Conservation (phyloP, 1,140 invertebrate genomes). For the Diorhabda elongata region DNA sequence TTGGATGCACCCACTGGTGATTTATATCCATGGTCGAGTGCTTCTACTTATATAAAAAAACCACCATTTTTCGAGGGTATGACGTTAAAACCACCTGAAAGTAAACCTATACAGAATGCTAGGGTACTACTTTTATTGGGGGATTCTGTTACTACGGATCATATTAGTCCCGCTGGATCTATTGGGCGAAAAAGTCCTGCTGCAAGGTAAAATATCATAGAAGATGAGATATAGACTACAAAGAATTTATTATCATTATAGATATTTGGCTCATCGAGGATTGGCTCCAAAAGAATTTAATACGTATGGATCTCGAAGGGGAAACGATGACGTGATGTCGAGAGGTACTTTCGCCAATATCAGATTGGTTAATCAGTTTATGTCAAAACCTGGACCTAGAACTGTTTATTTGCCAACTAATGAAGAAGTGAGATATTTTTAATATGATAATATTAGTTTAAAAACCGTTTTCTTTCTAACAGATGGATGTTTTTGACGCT, state of each 20-base stretch:
- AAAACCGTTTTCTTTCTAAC: slow-evolving; percentile 12
- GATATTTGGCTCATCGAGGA: not conserved
- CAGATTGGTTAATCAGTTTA: not conserved
- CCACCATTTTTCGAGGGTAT: slow-evolving; percentile 91
- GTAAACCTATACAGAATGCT: slow-evolving; percentile 60
- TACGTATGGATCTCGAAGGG: not conserved
- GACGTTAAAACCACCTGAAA: slow-evolving; percentile 54
- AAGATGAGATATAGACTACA: no score
- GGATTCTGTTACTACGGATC: not conserved
- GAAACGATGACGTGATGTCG: not conserved
- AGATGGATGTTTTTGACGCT: slow-evolving; percentile 95
- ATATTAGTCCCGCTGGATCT: not conserved
- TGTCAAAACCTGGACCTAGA: slow-evolving; percentile 38
- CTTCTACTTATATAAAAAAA: slow-evolving; percentile 93
- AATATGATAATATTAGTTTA: not conserved
- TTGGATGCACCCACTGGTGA: slow-evolving; percentile 43
- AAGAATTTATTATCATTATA: not conserved
- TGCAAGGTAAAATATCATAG: slow-evolving; percentile 16
- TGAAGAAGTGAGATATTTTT: slow-evolving; percentile 61
- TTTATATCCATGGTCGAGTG: slow-evolving; percentile 87
- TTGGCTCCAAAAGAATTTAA: not conserved
- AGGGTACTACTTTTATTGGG: slow-evolving; percentile 58
- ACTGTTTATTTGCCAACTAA: slow-evolving; percentile 85
- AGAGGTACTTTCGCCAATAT: not conserved
- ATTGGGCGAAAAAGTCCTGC: not conserved